These are phyloP conservation scores for Styela clava DNA, from an alignment of 23 tunicate genomes.

Conservation along the genomic window DNA sequence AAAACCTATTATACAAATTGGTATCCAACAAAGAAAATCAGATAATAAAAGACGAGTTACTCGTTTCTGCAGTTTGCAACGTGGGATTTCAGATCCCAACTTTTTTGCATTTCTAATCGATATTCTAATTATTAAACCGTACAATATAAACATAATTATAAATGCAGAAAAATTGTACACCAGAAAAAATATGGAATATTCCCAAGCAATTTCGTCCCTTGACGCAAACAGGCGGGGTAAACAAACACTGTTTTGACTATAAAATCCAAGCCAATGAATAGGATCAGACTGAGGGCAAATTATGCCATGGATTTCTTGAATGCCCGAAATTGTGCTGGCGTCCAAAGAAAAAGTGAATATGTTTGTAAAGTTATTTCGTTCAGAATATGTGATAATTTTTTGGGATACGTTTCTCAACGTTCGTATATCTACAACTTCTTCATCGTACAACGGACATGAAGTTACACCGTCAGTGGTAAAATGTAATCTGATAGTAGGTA, in stretches of 20 bases:
- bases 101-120: constrained; percentile 1
- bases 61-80: constrained; percentile 54
- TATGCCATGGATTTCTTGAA: not conserved
- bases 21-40: constrained; percentile 81
- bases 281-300: constrained; percentile 1
- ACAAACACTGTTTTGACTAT: constrained; percentile 63
- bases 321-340: not conserved
- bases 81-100: constrained; percentile 15
- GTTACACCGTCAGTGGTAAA: constrained; percentile 22
- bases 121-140: constrained; percentile 31
- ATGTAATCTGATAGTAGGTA: not conserved
- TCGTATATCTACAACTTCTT: constrained; percentile 22
- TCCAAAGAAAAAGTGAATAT: not conserved
- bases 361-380: not conserved
- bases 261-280: constrained; percentile 36
- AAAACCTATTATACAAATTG: constrained; percentile 56
- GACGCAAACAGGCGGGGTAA: constrained; percentile 48
- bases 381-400: not conserved
- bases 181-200: constrained; percentile 24
- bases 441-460: constrained; percentile 26
- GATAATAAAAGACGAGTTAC: constrained; percentile 61
- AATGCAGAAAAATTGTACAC: constrained; percentile 49
- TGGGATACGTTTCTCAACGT: not conserved
- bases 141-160: constrained; percentile 39
- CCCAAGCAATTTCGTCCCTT: constrained; percentile 37